phyloP scores from a whole-genome alignment of 1,140 invertebrate genomes.

The Schlechtendalia chinensis region DNA sequence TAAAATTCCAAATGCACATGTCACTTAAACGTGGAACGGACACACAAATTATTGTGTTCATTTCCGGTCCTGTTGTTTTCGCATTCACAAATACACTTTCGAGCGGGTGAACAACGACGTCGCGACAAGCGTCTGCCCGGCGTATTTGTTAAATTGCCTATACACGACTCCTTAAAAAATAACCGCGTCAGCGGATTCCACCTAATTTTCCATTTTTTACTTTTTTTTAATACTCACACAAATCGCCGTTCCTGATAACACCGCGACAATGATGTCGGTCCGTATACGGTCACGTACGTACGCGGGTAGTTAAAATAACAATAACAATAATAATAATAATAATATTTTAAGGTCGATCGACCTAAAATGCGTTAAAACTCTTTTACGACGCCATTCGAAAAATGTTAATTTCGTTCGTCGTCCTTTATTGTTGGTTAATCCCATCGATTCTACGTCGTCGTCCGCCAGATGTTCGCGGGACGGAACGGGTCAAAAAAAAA shows the following conservation, averaged over 20 bases:
- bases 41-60: too few relatives aligned
- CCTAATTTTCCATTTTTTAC: neutral
- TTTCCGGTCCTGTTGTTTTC: too few relatives aligned
- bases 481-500: neutral
- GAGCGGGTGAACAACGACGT: too few relatives aligned
- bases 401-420: conserved; percentile 25
- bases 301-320: conserved; percentile 29
- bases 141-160: too few relatives aligned
- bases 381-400: conserved; percentile 16
- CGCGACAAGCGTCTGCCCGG: too few relatives aligned
- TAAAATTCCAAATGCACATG: too few relatives aligned
- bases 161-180: too few relatives aligned
- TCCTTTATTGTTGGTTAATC: neutral
- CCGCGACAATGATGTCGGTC: neutral
- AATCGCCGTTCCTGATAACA: neutral
- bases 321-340: too few relatives aligned
- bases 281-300: neutral
- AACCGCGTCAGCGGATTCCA: neutral
- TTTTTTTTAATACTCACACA: neutral
- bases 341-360: conserved; percentile 24
- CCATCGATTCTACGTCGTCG: neutral
- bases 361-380: neutral
- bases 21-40: too few relatives aligned
- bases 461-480: conserved; percentile 1
- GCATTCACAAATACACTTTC: too few relatives aligned